A percentile compares a stretch with the other conserved stretches of the same genome.
These are phyloP conservation scores for Caenorhabditis remanei DNA, from an alignment of 1,140 invertebrate genomes.

Conservation along the genomic window DNA sequence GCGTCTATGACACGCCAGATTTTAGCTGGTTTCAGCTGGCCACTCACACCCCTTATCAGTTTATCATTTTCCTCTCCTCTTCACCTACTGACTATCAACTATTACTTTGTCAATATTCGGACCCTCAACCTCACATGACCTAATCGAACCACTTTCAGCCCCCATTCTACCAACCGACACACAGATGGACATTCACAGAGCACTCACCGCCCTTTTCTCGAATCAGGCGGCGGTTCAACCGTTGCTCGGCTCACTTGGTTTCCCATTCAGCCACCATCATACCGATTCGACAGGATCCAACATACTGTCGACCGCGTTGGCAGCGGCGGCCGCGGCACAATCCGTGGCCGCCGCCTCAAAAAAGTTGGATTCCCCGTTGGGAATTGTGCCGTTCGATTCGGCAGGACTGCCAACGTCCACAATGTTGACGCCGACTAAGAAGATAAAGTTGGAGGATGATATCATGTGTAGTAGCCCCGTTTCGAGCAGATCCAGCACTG, in stretches of 20 bases:
- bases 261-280: not conserved
- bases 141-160: not conserved
- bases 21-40: too few relatives aligned
- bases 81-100: not conserved
- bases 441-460: constrained; percentile 30
- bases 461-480: constrained; percentile 21
- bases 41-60: too few relatives aligned
- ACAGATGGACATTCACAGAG: constrained; percentile 32
- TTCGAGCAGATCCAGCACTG: constrained; percentile 21
- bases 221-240: constrained; percentile 42
- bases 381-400: constrained; percentile 24
- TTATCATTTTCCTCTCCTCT: not conserved
- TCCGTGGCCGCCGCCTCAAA: not conserved
- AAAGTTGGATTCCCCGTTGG: constrained; percentile 1
- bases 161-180: not conserved
- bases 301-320: not conserved
- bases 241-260: constrained; percentile 46
- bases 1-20: too few relatives aligned
- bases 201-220: constrained; percentile 31
- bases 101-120: not conserved
- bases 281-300: too few relatives aligned
- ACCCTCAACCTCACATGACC: not conserved
- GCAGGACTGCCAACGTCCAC: not conserved
- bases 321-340: not conserved
- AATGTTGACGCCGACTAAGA: constrained; percentile 19